Percentiles rank a stretch among this genome's conserved stretches.
Evolutionary conservation across 1,140 invertebrate species (phyloP).

Genomic region (Ooceraea biroi): DNA sequence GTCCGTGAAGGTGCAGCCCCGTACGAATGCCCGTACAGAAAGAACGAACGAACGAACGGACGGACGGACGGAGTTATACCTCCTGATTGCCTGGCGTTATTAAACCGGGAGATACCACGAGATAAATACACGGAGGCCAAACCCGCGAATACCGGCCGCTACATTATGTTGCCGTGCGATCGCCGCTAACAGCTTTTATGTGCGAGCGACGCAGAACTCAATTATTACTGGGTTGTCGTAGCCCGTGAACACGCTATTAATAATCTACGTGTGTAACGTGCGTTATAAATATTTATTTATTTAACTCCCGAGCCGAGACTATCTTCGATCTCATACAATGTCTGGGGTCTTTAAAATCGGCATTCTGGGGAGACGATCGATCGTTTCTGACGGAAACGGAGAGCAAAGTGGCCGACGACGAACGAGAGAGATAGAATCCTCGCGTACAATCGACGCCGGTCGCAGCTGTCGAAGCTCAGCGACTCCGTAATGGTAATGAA

Average conservation of each 20-base stretch:
- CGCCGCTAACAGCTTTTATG: conserved; percentile 60
- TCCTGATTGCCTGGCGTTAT: conserved; percentile 83
- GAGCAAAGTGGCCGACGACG: not conserved
- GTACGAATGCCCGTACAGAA: conserved; percentile 54
- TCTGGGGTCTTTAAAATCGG: not conserved
- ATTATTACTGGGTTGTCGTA: conserved; percentile 43
- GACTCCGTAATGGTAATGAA: conserved; percentile 50
- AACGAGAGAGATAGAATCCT: conserved; percentile 1
- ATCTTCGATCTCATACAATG: not conserved
- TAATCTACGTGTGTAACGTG: conserved; percentile 28
- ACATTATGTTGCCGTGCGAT: conserved; percentile 64
- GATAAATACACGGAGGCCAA: conserved; percentile 70
- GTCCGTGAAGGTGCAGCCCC: not conserved
- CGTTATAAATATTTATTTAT: conserved; percentile 6
- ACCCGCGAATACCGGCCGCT: conserved; percentile 50
- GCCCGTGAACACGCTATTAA: conserved; percentile 34
- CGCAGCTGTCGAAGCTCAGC: conserved; percentile 57
- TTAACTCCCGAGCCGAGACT: not conserved
- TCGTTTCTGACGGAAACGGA: no score
- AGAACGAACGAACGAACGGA: no score
- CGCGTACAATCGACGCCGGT: not conserved
- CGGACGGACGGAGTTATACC: conserved; percentile 40
- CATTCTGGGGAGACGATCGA: not conserved
- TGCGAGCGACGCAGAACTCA: conserved; percentile 52
- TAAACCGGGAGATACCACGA: conserved; percentile 80